phyloP scores from a whole-genome alignment of 2,888 invertebrate genomes.

The Loripinus fragilis region DNA sequence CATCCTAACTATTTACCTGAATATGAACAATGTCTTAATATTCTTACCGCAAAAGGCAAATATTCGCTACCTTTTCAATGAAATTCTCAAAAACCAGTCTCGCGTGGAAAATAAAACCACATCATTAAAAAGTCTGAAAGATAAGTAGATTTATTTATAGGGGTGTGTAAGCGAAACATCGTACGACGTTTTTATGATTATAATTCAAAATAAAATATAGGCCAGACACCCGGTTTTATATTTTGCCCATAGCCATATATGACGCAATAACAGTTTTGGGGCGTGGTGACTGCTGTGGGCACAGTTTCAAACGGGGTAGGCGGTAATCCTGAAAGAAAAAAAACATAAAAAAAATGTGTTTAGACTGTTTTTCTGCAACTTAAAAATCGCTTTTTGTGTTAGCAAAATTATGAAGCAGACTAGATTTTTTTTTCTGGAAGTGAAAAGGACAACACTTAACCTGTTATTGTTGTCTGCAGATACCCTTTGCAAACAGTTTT shows the following conservation, averaged over 20 bases:
- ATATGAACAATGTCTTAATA: no score
- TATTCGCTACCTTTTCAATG: background rate
- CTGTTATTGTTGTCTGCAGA: no score
- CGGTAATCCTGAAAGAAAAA: no score
- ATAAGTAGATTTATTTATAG: slow-evolving; percentile 20
- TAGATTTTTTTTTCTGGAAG: no score
- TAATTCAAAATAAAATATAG: background rate
- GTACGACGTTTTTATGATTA: slow-evolving; percentile 4
- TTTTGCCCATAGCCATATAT: background rate
- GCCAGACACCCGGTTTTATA: background rate
- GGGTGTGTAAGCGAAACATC: slow-evolving; percentile 11
- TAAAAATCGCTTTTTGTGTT: no score
- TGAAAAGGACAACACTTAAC: no score
- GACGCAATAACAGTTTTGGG: background rate
- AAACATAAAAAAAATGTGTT: no score
- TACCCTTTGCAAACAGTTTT: no score
- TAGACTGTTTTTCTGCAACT: no score
- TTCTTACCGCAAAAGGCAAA: slow-evolving; percentile 6
- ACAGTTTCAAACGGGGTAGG: no score
- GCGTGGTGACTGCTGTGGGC: background rate
- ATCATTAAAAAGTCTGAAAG: background rate
- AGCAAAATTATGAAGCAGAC: no score
- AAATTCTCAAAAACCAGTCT: slow-evolving; percentile 1
- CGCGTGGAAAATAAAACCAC: background rate
- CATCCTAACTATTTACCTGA: slow-evolving; percentile 6